Base-by-base conservation (phyloP, 2,797 vertebrate genomes). In the Spinus olivaceus region DNA sequence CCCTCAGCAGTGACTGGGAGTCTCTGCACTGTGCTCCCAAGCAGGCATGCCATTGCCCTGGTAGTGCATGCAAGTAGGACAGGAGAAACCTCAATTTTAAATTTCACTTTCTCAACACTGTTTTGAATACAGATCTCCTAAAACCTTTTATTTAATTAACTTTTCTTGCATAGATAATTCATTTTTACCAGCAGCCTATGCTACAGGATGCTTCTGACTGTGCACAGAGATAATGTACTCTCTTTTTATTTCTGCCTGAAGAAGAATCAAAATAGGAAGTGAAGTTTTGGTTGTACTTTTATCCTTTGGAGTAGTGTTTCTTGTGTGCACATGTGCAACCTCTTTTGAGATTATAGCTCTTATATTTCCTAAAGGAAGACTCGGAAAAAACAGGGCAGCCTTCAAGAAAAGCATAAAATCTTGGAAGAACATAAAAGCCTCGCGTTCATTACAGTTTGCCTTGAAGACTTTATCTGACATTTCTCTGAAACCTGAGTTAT, bases 341-440 rank as follows among this genome's bases (percentile, higher is more conserved):
- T 57, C 70, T 94, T 92, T 90, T 79, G 73, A 94, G 69, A 88
- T 88, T 81, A 81, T 5, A 92, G 73, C 50, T 74, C 39, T 79
- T 32, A 7, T 8, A 65, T 81, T 84, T 96, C 90, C 90, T 92
- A 86, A 91, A 94, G 93, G 69, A 91, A 94, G 76, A 69, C 64
- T 53, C 84, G 76, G 12, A 4, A 81, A 88, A 96, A 95, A 47
- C 61, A 94, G 82, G 63, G 56, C 76, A 86, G 88, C 73, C 64
- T 86, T 56, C 39, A 27, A 92, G 77, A 79, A 94, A 86, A 88
- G 59, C 35, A 85, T 80, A 94, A 91, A 84, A 47, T 59, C 65
- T 90, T 91, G 73, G 80, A 94, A 94, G 69, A 96, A 95, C 77
- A 86, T 90, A 47, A 91, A 95, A 95, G 89, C 76, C 79, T 71